These are phyloP conservation scores for Hybognathus amarus DNA, from an alignment of 2,797 vertebrate species.

Conservation along the genomic window DNA sequence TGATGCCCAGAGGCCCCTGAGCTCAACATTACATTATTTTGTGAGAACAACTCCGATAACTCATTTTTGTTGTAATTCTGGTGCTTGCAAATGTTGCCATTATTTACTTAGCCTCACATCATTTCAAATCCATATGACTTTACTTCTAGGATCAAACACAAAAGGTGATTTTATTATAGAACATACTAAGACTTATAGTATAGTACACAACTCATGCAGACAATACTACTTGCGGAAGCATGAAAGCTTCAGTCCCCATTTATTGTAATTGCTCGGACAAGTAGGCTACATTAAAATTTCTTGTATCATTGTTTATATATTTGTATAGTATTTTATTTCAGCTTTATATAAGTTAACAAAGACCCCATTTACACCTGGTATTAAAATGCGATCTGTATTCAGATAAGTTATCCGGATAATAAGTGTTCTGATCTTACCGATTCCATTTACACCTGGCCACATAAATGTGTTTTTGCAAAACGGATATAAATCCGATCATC, in stretches of 20 bases:
- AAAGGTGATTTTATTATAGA: not conserved
- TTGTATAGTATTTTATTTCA: not conserved
- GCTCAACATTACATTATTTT: conserved; percentile 29
- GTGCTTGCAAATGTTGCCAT: conserved; percentile 14
- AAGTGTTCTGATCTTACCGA: too few relatives aligned
- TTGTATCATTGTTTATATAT: not conserved
- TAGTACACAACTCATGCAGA: not conserved
- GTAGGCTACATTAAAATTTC: not conserved
- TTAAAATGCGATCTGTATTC: too few relatives aligned
- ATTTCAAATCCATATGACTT: not conserved
- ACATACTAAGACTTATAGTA: not conserved
- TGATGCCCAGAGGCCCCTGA: conserved; percentile 22
- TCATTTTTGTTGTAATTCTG: conserved; percentile 9
- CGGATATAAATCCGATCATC: too few relatives aligned
- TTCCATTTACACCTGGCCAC: too few relatives aligned
- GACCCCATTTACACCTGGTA: too few relatives aligned
- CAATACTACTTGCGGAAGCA: not conserved
- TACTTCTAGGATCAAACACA: not conserved
- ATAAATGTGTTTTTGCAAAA: too few relatives aligned
- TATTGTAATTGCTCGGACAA: not conserved
- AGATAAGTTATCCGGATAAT: too few relatives aligned
- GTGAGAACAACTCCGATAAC: not conserved
- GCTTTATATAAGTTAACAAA: not conserved
- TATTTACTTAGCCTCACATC: not conserved
- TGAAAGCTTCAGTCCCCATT: not conserved